Evolutionary conservation across 2,113 vertebrate species (phyloP), one percentile per base, ranked within the genome.

Genomic region (Erythrolamprus reginae): DNA sequence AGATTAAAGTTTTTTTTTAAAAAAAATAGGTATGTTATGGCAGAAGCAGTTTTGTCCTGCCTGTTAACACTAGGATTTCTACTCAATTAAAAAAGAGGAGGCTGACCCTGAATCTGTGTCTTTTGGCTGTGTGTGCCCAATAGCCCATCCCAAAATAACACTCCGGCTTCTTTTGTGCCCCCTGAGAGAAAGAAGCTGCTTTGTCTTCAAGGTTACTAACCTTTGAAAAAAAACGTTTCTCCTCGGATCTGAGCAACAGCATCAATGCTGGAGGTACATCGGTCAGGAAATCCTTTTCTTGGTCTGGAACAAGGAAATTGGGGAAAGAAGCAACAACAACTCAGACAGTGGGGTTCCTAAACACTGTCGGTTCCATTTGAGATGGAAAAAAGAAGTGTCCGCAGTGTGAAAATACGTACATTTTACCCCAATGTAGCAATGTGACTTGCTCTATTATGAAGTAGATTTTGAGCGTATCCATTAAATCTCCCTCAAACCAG

Each of bases 211-310:
- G 9, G 38, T 65, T 21, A 61, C 84, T 89, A 87, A 97, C 97
- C 97, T 97, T 97, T 97, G 89, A 98, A 98, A 92, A 98, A 97
- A 93, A 98, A 98, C 0, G 93, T 97, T 84, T 98, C 97, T 61
- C 97, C 97, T 88, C 97, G 87, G 88, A 98, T 97, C 91, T 94
- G 96, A 52, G 97, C 94, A 82, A 97, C 96, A n/a, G 95, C 96
- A 85, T 98, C 97, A 53, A 98, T 97, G 92, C 92, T 97, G 93
- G 95, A 96, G 90, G 96, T 95, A 10, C 97, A 98, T 86, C 96
- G 97, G 94, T 97, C 95, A 8, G 96, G 88, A 51, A 89, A 86
- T 77, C 90, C 88, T 42, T 56, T 87, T 77, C 84, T 70, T 13
- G 91, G 82, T 55, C 93, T 93, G 87, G 42, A 48, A 56, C 1